A percentile compares a stretch with the other conserved stretches of the same genome.
These are phyloP conservation scores for Ctena decussata DNA, from an alignment of 2,888 invertebrate species.

Conservation along the genomic window DNA sequence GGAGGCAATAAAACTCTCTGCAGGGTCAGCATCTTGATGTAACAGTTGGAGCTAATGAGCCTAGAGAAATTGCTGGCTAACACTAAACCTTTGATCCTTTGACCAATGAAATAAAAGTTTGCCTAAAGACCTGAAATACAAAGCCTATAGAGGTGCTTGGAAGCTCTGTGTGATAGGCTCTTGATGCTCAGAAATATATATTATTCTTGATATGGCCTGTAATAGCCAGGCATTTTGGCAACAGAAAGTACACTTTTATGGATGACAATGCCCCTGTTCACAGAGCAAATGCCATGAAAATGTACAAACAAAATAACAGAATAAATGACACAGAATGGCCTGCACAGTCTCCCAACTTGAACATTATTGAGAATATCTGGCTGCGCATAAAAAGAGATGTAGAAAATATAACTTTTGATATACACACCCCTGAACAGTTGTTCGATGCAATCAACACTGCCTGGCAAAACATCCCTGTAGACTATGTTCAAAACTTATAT, in stretches of 20 bases:
- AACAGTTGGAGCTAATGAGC: no score
- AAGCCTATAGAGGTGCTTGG: no score
- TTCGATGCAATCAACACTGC: not conserved
- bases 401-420: not conserved
- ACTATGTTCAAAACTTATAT: constrained; percentile 1
- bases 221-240: constrained; percentile 13
- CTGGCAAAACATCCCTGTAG: constrained; percentile 1
- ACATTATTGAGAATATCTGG: constrained; percentile 10
- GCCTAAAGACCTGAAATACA: no score
- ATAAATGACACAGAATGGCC: constrained; percentile 1
- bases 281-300: no score
- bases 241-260: constrained; percentile 5
- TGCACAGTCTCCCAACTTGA: constrained; percentile 12
- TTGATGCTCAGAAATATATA: constrained; percentile 17
- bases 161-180: no score
- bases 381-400: not conserved
- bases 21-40: no score
- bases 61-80: no score
- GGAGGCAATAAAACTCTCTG: no score
- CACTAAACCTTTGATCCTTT: no score
- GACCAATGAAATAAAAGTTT: no score
- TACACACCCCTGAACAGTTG: not conserved
- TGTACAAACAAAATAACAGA: not conserved
- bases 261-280: constrained; percentile 20
- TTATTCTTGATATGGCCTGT: constrained; percentile 11